Conservation (phyloP, 2,113 vertebrate species). For the Rutilus rutilus region DNA sequence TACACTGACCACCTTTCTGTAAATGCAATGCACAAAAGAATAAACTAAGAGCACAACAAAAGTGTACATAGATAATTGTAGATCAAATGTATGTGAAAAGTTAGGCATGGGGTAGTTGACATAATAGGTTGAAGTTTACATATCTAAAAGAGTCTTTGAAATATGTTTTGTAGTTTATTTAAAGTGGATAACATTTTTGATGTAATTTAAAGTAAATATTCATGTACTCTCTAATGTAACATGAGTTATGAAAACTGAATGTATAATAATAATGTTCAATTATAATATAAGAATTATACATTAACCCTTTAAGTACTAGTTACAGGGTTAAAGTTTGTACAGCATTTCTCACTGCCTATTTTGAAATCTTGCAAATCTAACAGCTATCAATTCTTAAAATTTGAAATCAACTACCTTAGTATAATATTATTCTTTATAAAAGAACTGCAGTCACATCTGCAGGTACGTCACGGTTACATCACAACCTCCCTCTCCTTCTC, state of each 20-base stretch:
- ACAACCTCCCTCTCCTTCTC: slow-evolving; percentile 63
- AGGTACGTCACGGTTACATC: slow-evolving; percentile 65
- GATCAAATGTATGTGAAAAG: neutral
- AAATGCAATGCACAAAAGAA: neutral
- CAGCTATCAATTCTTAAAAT: neutral
- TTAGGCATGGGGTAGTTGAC: too few species aligned
- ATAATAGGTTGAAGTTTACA: too few species aligned
- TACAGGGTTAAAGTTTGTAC: neutral
- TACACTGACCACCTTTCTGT: neutral
- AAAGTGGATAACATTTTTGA: neutral
- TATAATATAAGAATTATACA: neutral
- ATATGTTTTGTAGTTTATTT: neutral
- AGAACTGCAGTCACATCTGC: slow-evolving; percentile 22
- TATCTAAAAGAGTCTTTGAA: neutral
- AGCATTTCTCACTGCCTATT: neutral
- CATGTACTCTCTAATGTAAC: neutral
- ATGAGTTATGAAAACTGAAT: neutral
- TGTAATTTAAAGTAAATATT: neutral
- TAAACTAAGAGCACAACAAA: neutral
- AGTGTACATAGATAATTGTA: neutral
- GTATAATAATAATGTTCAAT: neutral
- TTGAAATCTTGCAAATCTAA: neutral
- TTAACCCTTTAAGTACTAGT: neutral
- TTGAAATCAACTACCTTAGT: neutral
- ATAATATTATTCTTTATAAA: neutral